phyloP scores from a whole-genome alignment of 2,888 invertebrate genomes.

The Muscina levida region DNA sequence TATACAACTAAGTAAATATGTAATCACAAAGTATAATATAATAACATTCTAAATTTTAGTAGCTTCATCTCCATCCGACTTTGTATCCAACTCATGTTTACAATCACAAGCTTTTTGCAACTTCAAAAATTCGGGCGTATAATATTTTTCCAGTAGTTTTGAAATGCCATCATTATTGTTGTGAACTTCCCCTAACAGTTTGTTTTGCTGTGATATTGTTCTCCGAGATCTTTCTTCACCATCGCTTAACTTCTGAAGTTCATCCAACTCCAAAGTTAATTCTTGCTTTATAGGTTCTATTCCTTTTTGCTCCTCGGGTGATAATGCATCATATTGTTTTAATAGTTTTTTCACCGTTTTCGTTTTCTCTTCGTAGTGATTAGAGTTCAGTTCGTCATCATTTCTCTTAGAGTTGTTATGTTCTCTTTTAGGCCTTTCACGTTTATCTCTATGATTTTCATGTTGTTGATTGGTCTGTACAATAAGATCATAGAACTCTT shows the following conservation, averaged over 20 bases:
- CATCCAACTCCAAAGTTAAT: constrained; percentile 72
- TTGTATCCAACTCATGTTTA: not conserved
- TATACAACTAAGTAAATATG: not conserved
- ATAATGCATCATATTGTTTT: constrained; percentile 74
- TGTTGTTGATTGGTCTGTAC: constrained; percentile 70
- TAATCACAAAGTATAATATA: too few species aligned
- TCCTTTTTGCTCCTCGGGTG: constrained; percentile 71
- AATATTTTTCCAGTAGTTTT: constrained; percentile 61
- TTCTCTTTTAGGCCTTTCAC: constrained; percentile 67
- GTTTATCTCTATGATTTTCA: constrained; percentile 71
- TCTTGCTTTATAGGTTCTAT: constrained; percentile 69
- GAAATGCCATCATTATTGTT: constrained; percentile 3
- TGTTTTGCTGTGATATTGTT: constrained; percentile 30
- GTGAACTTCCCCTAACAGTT: constrained; percentile 44
- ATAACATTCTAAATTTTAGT: too few species aligned
- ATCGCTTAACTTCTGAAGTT: constrained; percentile 70
- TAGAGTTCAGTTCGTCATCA: constrained; percentile 67
- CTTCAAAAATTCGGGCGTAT: constrained; percentile 71
- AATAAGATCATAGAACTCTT: constrained; percentile 75
- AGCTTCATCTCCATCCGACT: too few species aligned
- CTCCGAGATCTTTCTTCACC: not conserved
- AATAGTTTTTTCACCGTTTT: constrained; percentile 76
- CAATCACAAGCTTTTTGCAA: constrained; percentile 72
- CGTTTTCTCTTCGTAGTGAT: constrained; percentile 71
- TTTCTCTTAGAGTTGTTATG: constrained; percentile 69